These are phyloP conservation scores for Sepioteuthis lessoniana DNA, from an alignment of 2,888 invertebrate genomes.

Conservation along the genomic window DNA sequence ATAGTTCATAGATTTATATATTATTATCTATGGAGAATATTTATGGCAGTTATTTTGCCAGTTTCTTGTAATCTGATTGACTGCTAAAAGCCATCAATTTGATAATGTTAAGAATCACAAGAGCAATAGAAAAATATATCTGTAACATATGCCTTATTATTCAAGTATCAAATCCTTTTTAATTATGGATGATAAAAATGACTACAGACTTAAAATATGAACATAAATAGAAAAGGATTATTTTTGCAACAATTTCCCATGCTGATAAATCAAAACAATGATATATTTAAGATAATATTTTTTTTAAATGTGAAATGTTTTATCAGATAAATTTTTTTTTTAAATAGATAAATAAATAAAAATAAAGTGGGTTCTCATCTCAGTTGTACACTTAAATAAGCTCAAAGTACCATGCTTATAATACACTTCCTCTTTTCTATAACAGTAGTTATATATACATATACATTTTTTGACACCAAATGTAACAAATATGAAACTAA, in stretches of 20 bases:
- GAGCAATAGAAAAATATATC: background rate
- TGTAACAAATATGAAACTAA: no score
- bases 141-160: background rate
- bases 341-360: no score
- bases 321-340: no score
- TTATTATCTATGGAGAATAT: background rate
- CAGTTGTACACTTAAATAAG: no score
- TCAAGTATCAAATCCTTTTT: background rate
- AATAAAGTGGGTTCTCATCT: no score
- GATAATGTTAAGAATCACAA: background rate
- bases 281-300: background rate
- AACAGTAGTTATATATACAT: no score
- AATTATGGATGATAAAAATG: background rate
- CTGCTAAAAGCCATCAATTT: background rate
- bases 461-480: no score
- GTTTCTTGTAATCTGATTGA: background rate
- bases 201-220: background rate
- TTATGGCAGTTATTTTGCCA: background rate
- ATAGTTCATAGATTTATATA: background rate
- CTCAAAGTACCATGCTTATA: no score
- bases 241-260: no score
- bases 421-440: no score
- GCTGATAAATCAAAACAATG: no score
- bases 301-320: background rate
- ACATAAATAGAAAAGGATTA: no score